Percentiles rank a stretch among this genome's conserved stretches.
Conservation (phyloP, 2,113 vertebrate genomes). For the Tachysurus fulvidraco region DNA sequence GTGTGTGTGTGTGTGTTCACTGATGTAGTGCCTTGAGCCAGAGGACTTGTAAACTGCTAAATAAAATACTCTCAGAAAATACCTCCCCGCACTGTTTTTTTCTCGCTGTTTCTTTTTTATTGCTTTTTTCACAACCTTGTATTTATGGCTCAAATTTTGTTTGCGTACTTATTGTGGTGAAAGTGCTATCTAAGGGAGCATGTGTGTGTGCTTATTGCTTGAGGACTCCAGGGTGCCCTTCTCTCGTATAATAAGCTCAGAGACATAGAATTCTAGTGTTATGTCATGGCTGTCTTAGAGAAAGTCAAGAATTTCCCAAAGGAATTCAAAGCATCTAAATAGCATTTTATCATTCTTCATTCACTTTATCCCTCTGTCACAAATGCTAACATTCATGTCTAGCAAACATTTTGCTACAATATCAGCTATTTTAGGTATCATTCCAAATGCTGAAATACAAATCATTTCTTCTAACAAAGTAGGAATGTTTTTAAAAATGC, state of each 20-base stretch:
- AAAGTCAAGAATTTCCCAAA: constrained; percentile 18
- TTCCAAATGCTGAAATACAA: no score
- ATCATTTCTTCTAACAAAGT: no score
- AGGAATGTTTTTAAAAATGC: no score
- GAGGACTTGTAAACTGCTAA: constrained; percentile 1
- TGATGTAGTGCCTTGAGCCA: background rate
- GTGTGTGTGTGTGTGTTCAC: no score
- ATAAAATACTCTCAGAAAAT: background rate
- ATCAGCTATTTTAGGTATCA: no score
- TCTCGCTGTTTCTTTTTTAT: background rate
- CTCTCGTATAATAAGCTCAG: constrained; percentile 16
- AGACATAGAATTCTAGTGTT: background rate
- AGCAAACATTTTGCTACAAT: background rate
- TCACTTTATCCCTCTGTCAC: background rate
- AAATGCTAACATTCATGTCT: background rate
- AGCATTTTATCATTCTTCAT: background rate
- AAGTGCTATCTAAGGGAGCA: background rate
- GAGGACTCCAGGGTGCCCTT: constrained; percentile 20
- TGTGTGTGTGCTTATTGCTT: background rate
- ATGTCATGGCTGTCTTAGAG: background rate
- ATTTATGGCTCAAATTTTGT: constrained; percentile 20
- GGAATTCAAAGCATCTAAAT: background rate
- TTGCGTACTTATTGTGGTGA: background rate
- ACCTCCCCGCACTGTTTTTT: background rate
- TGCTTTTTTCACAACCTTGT: background rate